A percentile compares a stretch with the other conserved stretches of the same genome.
These are phyloP conservation scores for Calameuta idolon DNA, from an alignment of 2,888 invertebrate species.

Conservation along the genomic window DNA sequence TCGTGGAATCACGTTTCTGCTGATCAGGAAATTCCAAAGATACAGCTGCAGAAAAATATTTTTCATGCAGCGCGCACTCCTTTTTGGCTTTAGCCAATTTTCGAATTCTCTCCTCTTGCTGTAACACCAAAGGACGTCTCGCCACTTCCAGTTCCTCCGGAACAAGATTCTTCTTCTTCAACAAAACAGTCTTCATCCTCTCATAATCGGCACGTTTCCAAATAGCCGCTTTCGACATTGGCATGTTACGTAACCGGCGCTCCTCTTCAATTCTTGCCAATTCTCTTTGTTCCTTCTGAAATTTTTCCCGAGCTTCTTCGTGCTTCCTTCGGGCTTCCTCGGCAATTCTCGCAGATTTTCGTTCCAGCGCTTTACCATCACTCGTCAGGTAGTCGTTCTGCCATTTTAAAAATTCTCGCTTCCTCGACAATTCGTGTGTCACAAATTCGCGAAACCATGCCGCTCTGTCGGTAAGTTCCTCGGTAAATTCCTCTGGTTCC, in stretches of 20 bases:
- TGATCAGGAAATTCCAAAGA: constrained; percentile 37
- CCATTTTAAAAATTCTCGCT: constrained; percentile 51
- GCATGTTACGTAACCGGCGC: constrained; percentile 28
- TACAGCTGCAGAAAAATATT: constrained; percentile 35
- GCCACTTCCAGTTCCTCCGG: constrained; percentile 72
- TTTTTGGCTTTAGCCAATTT: constrained; percentile 64
- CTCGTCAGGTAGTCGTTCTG: constrained; percentile 47
- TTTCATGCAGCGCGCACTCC: constrained; percentile 27
- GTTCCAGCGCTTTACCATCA: constrained; percentile 39
- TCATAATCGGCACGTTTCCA: constrained; percentile 75
- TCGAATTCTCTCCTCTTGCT: constrained; percentile 70
- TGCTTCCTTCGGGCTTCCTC: constrained; percentile 70
- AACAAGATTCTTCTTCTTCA: constrained; percentile 74
- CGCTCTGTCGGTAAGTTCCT: constrained; percentile 37
- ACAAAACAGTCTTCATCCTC: constrained; percentile 73
- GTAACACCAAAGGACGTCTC: constrained; percentile 71
- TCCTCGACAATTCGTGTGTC: constrained; percentile 48
- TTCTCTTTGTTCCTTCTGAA: constrained; percentile 39
- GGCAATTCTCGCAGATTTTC: constrained; percentile 38
- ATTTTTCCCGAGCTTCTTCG: constrained; percentile 63
- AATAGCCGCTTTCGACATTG: constrained; percentile 63
- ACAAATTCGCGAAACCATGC: constrained; percentile 56
- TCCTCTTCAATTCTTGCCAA: constrained; percentile 52
- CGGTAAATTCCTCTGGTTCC: constrained; percentile 70
- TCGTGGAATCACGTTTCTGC: neutral